Conservation (phyloP, 1,140 invertebrate genomes). For the Lordiphosa mommai region DNA sequence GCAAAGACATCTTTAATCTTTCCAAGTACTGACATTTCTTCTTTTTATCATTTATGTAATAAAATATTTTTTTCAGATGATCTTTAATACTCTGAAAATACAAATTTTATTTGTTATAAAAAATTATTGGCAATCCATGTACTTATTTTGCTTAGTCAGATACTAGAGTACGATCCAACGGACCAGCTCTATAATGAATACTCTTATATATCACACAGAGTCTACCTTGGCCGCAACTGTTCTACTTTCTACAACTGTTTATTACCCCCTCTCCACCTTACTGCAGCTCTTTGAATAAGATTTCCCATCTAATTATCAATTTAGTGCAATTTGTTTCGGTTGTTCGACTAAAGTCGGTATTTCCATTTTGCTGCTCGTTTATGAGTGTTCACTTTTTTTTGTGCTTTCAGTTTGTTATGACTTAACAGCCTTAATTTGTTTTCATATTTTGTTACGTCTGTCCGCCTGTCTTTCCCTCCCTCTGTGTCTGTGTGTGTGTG, state of each 20-base stretch:
- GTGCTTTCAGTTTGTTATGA: conserved; percentile 29
- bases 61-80: no score
- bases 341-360: conserved; percentile 30
- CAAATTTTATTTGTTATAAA: no score
- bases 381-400: conserved; percentile 35
- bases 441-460: conserved; percentile 29
- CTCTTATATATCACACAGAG: no score
- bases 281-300: conserved; percentile 4
- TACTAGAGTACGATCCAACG: no score
- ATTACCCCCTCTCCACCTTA: conserved; percentile 3
- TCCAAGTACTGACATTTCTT: no score
- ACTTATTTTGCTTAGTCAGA: neutral
- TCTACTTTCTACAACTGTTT: neutral
- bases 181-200: no score
- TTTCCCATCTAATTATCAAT: conserved; percentile 67
- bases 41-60: no score
- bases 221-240: neutral
- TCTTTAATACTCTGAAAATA: no score
- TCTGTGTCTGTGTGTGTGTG: conserved; percentile 23
- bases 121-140: no score
- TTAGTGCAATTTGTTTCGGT: conserved; percentile 67
- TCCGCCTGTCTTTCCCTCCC: neutral
- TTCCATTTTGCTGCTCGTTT: conserved; percentile 28
- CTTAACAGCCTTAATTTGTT: conserved; percentile 61
- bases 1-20: no score